Evolutionary conservation across 2,888 invertebrate species (phyloP).

Genomic region (Serripes groenlandicus): DNA sequence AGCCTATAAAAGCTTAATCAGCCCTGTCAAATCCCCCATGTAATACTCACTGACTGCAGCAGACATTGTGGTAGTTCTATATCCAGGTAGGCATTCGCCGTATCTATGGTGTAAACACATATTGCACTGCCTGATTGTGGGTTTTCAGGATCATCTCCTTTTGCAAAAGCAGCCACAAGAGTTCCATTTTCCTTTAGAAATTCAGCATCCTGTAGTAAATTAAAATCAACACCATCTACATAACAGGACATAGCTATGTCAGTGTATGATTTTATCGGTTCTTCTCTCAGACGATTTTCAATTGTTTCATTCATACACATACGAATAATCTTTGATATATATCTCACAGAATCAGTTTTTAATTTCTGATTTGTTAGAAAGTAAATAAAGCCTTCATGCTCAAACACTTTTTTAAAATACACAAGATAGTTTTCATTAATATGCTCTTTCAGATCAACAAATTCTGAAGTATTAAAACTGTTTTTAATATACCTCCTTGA

Average conservation of each 20-base stretch:
- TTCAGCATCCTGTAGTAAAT: conserved; percentile 24
- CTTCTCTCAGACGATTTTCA: background rate
- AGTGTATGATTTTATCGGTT: background rate
- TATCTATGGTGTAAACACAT: conserved; percentile 12
- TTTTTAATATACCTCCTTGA: background rate
- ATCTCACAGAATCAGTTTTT: background rate
- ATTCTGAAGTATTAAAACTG: background rate
- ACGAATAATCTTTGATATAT: conserved; percentile 16
- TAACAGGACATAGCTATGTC: conserved; percentile 28
- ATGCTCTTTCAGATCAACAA: background rate
- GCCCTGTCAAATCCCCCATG: too few relatives aligned
- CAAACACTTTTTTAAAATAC: conserved; percentile 21
- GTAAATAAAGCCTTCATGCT: conserved; percentile 19
- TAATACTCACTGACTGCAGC: too few relatives aligned
- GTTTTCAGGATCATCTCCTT: conserved; percentile 9
- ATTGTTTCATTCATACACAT: conserved; percentile 14
- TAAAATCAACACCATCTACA: background rate
- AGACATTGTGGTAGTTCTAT: too few relatives aligned
- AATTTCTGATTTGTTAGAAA: conserved; percentile 35
- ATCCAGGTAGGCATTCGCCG: too few relatives aligned
- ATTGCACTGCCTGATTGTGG: conserved; percentile 8
- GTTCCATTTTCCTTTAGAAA: background rate
- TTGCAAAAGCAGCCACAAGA: conserved; percentile 21
- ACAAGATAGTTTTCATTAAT: conserved; percentile 8
- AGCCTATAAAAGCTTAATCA: too few relatives aligned